phyloP scores from a whole-genome alignment of 2,888 invertebrate species.

The Macaria notata region DNA sequence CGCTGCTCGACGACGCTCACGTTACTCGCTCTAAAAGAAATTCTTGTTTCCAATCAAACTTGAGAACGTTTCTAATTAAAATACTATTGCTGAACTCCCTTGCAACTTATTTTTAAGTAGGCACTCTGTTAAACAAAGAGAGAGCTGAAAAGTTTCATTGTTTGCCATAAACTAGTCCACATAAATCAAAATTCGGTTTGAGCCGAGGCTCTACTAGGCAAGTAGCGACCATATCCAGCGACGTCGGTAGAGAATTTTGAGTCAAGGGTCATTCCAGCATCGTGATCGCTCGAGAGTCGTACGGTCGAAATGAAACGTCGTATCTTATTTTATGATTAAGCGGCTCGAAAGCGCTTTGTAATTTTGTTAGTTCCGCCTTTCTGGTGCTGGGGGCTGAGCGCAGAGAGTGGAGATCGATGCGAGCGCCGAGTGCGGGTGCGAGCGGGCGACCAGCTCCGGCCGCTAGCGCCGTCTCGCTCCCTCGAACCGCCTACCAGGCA shows the following conservation, averaged over 20 bases:
- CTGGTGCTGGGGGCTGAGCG: constrained; percentile 81
- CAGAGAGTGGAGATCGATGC: constrained; percentile 81
- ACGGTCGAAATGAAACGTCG: constrained; percentile 83
- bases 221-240: constrained; percentile 59
- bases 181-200: constrained; percentile 59
- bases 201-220: constrained; percentile 51
- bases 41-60: constrained; percentile 47
- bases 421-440: constrained; percentile 73
- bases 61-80: constrained; percentile 48
- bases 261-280: constrained; percentile 80
- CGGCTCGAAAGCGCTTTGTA: constrained; percentile 83
- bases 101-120: constrained; percentile 17
- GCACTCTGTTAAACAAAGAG: constrained; percentile 6
- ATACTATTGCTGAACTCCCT: constrained; percentile 36
- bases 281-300: constrained; percentile 80
- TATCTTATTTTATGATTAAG: constrained; percentile 83
- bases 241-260: constrained; percentile 78
- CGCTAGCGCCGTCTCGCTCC: constrained; percentile 64
- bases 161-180: constrained; percentile 30
- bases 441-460: constrained; percentile 58
- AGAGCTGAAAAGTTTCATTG: constrained; percentile 30
- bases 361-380: constrained; percentile 83
- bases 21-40: constrained; percentile 40
- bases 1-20: constrained; percentile 36
- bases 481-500: constrained; percentile 81